A percentile compares a stretch with the other conserved stretches of the same genome.
These are phyloP conservation scores for Pseudotriccus pelzelni DNA, from an alignment of 2,797 vertebrate species.

Conservation along the genomic window DNA sequence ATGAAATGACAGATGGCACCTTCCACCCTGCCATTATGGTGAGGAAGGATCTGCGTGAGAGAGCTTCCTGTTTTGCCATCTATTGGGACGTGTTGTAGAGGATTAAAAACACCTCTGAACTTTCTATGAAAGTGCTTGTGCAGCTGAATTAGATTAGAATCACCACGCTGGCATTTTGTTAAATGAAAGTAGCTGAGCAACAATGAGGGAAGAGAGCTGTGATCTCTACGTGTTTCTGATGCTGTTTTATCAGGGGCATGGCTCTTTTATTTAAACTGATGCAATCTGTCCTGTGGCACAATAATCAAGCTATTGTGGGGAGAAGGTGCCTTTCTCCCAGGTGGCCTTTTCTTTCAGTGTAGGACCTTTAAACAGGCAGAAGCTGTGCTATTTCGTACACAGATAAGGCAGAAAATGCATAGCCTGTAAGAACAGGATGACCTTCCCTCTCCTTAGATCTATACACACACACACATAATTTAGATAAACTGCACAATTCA, in stretches of 20 bases:
- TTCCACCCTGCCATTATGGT: background rate
- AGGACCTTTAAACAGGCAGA: background rate
- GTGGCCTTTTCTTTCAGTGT: background rate
- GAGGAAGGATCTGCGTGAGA: background rate
- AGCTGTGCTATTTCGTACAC: background rate
- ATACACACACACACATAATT: background rate
- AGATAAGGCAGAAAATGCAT: background rate
- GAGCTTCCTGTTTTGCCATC: background rate
- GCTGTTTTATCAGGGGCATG: background rate
- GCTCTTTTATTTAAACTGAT: background rate
- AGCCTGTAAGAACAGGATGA: background rate
- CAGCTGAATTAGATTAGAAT: conserved; percentile 9
- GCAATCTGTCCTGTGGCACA: background rate
- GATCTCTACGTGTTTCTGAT: background rate
- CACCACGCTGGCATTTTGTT: background rate
- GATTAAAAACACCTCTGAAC: background rate
- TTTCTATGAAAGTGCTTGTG: background rate
- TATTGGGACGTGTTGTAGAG: background rate
- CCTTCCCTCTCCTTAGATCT: background rate
- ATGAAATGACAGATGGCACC: background rate
- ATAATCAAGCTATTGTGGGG: background rate
- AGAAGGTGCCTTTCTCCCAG: background rate
- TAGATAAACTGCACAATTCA: background rate
- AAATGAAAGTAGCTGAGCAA: background rate
- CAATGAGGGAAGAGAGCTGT: background rate